Percentiles rank a stretch among this genome's conserved stretches.
phyloP scores from a whole-genome alignment of 2,113 vertebrate species.

The Tapirus terrestris region DNA sequence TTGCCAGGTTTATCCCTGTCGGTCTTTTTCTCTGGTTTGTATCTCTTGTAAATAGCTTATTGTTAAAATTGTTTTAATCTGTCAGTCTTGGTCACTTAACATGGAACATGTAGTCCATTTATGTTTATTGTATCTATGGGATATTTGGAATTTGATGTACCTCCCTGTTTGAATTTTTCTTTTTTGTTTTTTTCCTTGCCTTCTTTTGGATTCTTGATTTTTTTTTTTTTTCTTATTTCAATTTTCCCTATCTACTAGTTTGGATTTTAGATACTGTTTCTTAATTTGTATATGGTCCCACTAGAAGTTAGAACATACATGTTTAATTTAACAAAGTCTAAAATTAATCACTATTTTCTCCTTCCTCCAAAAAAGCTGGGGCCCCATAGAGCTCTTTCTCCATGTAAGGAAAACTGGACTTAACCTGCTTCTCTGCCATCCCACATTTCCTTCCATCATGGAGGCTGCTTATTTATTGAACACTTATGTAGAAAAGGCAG shows the following conservation, averaged over 20 bases:
- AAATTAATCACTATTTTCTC: background rate
- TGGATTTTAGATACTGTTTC: background rate
- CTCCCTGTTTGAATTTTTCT: background rate
- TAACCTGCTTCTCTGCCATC: background rate
- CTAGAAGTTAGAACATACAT: background rate
- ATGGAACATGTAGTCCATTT: background rate
- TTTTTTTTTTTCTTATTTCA: background rate
- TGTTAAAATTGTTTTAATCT: background rate
- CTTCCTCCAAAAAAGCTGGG: background rate
- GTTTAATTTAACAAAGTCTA: background rate
- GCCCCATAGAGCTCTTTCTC: background rate
- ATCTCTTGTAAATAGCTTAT: background rate
- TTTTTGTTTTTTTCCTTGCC: background rate
- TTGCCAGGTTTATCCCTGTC: background rate
- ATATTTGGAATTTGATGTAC: background rate
- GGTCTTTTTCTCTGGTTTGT: background rate
- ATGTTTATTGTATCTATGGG: background rate
- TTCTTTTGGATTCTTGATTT: background rate
- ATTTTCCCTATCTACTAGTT: background rate
- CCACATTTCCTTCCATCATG: accelerated
- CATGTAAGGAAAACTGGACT: background rate
- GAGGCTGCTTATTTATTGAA: background rate
- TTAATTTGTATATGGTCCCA: background rate
- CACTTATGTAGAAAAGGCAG: background rate
- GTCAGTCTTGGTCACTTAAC: background rate